phyloP scores from a whole-genome alignment of 2,113 vertebrate genomes.

The Pituophis catenifer region DNA sequence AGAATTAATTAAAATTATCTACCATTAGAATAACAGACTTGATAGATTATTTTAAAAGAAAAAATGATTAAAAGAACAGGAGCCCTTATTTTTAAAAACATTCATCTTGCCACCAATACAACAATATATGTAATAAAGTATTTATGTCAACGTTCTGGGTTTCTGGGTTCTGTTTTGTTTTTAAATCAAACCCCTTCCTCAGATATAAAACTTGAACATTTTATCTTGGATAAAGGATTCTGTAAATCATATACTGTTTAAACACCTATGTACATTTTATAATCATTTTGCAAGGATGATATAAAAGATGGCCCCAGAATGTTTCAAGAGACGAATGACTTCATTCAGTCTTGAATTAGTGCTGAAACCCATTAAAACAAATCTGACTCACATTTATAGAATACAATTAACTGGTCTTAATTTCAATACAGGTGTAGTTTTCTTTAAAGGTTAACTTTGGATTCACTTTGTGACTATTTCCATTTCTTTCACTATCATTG shows the following conservation, averaged over 20 bases:
- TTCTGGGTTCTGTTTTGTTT: not conserved
- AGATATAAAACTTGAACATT: not conserved
- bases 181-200: not conserved
- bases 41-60: not conserved
- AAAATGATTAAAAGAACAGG: not conserved
- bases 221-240: not conserved
- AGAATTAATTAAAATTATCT: not conserved
- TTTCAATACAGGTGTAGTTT: not conserved
- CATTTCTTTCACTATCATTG: not conserved
- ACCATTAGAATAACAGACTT: not conserved
- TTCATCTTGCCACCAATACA: not conserved
- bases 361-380: not conserved
- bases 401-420: not conserved
- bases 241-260: not conserved
- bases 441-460: not conserved
- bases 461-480: not conserved
- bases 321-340: not conserved
- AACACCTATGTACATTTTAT: not conserved
- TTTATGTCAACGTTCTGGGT: not conserved
- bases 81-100: not conserved
- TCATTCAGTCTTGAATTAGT: fast-evolving
- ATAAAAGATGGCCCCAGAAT: not conserved
- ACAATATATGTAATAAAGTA: not conserved
- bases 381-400: not conserved
- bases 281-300: not conserved